Evolutionary conservation across 2,113 vertebrate species (phyloP), one percentile per base, ranked within the genome.

Genomic region (Psittacara wagleri): DNA sequence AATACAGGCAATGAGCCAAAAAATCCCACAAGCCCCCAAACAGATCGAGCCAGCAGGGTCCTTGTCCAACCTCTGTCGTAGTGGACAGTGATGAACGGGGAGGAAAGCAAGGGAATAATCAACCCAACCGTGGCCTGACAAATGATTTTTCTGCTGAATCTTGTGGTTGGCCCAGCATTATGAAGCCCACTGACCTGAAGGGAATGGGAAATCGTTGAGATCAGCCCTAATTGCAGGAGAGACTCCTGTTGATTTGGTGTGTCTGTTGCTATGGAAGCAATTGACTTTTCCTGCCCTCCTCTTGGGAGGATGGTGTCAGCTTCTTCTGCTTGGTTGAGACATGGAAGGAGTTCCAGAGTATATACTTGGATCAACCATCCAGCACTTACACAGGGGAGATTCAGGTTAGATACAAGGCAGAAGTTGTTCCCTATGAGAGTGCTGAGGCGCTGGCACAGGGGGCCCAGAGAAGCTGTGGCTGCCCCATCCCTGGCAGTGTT

Each of bases 131-230:
- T 13, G 29, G 43, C 46, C 52, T 86, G 74, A 86, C 35, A 64
- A 6, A 69, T 17, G 52, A 19, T 43, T 76, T 84, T 22, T 6
- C 39, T 86, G 73, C 13, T 48, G 74, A 31, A 27, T 73, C 74
- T 49, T 59, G 48, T 68, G 83, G 16, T 24, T 84, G 70, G 82
- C 86, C 86, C 81, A 27, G 51, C 49, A 3, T 74, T 80, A 11
- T 28, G 37, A 62, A 91, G 59, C 67, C 74, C 78, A 69, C 39
- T 96, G 96, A 94, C 94, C 94, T 95, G 94, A 88, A 96, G 88
- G 92, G 86, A 92, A 89, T 92, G 86, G 81, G 90, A 87, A 95
- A 94, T 95, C 19, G 5, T 90, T 92, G 62, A 17, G 63, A 86
- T 91, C 48, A 46, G 62, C 79, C 48, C 66, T 76, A 48, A 68